phyloP scores from a whole-genome alignment of 2,888 invertebrate species.

The Calliphora vomitoria region DNA sequence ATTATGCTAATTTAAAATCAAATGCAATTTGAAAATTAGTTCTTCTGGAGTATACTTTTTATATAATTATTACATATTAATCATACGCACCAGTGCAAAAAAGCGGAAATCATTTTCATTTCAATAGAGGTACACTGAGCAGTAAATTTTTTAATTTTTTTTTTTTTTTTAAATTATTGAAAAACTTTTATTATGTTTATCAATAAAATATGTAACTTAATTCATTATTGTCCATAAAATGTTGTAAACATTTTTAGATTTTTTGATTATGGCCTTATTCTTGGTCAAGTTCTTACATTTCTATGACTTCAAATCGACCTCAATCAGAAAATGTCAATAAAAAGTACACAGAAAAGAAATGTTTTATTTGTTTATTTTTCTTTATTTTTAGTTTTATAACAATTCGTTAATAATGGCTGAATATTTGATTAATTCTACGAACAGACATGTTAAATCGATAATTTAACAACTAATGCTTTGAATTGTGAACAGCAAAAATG shows the following conservation, averaged over 20 bases:
- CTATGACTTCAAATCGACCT: constrained; percentile 65
- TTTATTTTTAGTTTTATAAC: constrained; percentile 4
- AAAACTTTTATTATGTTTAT: too few relatives aligned
- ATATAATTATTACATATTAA: too few relatives aligned
- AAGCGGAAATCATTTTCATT: too few relatives aligned
- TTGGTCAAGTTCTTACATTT: constrained; percentile 73
- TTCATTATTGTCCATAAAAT: constrained; percentile 26
- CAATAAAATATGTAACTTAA: not conserved
- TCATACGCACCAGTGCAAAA: too few relatives aligned
- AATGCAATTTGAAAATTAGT: too few relatives aligned
- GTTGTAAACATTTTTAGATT: constrained; percentile 39
- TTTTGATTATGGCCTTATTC: constrained; percentile 69
- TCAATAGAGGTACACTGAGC: too few relatives aligned
- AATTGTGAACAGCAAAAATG: not conserved
- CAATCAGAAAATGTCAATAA: constrained; percentile 67
- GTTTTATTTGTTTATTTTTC: not conserved
- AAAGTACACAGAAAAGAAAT: constrained; percentile 5
- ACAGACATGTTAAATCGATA: constrained; percentile 55
- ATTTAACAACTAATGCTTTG: not conserved
- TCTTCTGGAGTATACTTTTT: too few relatives aligned
- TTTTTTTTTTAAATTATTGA: too few relatives aligned
- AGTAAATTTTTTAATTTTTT: too few relatives aligned
- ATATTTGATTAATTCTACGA: constrained; percentile 54
- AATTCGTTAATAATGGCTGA: constrained; percentile 46
- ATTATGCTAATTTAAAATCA: too few relatives aligned